These are phyloP conservation scores for Neodiprion lecontei DNA, from an alignment of 1,140 invertebrate species.

Conservation along the genomic window DNA sequence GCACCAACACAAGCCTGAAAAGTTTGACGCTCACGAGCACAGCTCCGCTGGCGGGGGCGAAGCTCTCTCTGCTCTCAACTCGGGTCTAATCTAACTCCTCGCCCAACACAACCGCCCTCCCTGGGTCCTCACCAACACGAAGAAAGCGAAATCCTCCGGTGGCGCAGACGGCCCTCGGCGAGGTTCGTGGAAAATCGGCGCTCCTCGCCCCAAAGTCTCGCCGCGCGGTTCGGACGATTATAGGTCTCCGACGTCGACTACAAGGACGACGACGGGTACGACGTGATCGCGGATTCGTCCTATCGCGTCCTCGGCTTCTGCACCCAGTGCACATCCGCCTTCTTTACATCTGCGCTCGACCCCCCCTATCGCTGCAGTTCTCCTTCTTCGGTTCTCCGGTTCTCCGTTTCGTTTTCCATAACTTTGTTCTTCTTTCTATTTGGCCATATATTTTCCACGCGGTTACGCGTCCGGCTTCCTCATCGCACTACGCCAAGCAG, in stretches of 20 bases:
- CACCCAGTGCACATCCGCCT: no score
- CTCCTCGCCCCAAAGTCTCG: conserved; percentile 39
- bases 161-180: conserved; percentile 50
- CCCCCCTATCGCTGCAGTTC: no score
- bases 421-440: no score
- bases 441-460: no score
- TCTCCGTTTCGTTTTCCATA: no score
- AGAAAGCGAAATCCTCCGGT: conserved; percentile 42
- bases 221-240: conserved; percentile 38
- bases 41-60: conserved; percentile 20
- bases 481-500: background rate
- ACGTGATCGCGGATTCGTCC: background rate
- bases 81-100: conserved; percentile 57
- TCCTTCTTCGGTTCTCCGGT: no score
- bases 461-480: background rate
- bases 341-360: no score
- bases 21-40: conserved; percentile 61
- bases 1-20: conserved; percentile 55
- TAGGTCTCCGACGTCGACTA: conserved; percentile 25
- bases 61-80: conserved; percentile 31
- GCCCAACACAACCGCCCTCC: conserved; percentile 37
- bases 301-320: background rate
- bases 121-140: conserved; percentile 17
- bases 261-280: background rate
- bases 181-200: conserved; percentile 52